Evolutionary conservation across 1,140 invertebrate species (phyloP), one percentile per base, ranked within the genome.

Genomic region (Varroa destructor): DNA sequence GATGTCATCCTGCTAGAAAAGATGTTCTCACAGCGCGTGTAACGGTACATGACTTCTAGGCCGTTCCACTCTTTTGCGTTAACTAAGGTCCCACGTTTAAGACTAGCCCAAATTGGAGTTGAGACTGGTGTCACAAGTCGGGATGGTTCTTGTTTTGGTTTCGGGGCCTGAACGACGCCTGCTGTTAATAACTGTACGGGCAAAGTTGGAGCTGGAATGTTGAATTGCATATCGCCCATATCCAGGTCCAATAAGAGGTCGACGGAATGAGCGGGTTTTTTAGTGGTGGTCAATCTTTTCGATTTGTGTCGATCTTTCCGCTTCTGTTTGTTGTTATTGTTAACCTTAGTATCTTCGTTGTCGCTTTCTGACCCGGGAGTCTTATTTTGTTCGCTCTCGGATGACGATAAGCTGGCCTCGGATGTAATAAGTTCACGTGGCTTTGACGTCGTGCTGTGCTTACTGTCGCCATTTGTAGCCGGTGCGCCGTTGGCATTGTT

Each of bases 231-330:
- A 74, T 82, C 82, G 80, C 88, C 87, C 57, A 94, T 82, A 78
- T 93, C 87, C 57, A 94, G 82, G 78, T 93, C 90, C 40, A 95
- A 78, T 12, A 95, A 80, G 46, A 94, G 80, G 81, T 93, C 89
- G 71, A 90, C 81, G 80, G 88, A 88, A 72, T 83, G 70, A 37
- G 75, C 43, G 25, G 74, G 72, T 64, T 72, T 74, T 55, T 72
- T 74, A 46, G 57, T 75, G 72, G 51, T 36, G 55, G 43, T 74
- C 72, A 64, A 74, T 74, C 57, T 75, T 74, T 10, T 46, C 6
- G 10, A 71, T 56, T 12, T 85, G 75, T 84, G 85, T 71, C 55
- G 76, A 73, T 70, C 25, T 43, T 71, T 58, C 70, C 55, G 58
- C 71, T 43, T 10, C n/a, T 25, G 43, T 40, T 72, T 73, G 72